These are phyloP conservation scores for Arrhopalites spinosus DNA, from an alignment of 2,888 invertebrate species.

Conservation along the genomic window DNA sequence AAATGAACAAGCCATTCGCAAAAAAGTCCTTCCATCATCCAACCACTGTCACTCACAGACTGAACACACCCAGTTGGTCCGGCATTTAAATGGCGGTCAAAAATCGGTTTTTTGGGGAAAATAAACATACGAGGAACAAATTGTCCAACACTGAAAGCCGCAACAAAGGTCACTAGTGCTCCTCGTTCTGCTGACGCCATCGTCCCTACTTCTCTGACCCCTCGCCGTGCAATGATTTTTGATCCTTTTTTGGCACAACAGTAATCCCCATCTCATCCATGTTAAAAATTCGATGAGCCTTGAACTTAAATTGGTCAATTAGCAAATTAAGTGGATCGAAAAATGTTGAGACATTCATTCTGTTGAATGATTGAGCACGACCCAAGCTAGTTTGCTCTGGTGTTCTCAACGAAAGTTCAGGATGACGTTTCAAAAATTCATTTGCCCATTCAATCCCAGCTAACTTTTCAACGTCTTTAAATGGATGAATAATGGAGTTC, in stretches of 20 bases:
- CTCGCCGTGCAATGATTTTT: background rate
- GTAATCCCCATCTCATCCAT: constrained; percentile 44
- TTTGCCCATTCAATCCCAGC: no score
- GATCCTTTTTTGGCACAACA: background rate
- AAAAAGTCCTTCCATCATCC: constrained; percentile 44
- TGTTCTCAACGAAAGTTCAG: no score
- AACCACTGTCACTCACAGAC: constrained; percentile 20
- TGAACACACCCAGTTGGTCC: constrained; percentile 9
- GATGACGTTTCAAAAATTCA: no score
- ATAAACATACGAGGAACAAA: background rate
- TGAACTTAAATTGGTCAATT: background rate
- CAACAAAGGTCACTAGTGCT: background rate
- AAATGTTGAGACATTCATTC: background rate
- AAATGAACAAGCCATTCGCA: constrained; percentile 58
- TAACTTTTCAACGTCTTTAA: no score
- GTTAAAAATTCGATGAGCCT: constrained; percentile 35
- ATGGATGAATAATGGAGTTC: no score
- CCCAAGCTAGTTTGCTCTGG: no score
- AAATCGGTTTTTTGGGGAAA: background rate
- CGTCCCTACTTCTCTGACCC: background rate
- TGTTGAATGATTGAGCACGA: no score
- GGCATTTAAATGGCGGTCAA: background rate
- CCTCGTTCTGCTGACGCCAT: background rate
- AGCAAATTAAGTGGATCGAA: background rate
- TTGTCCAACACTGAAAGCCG: background rate